phyloP scores from a whole-genome alignment of 2,888 invertebrate species.

The Lasioglossum malachurum region DNA sequence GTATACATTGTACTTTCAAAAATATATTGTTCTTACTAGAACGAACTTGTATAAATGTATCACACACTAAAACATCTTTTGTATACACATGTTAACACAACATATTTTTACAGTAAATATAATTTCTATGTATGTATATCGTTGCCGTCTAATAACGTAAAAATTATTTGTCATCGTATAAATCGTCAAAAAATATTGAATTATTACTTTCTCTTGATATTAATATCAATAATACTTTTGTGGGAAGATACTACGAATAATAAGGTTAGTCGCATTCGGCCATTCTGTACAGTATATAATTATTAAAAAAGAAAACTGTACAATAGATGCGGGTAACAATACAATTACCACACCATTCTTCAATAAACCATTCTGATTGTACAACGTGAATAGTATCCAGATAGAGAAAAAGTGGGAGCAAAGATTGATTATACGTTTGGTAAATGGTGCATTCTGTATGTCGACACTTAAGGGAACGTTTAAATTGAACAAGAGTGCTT shows the following conservation, averaged over 20 bases:
- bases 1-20: neutral
- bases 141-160: neutral
- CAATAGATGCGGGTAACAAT: neutral
- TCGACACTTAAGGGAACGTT: conserved; percentile 58
- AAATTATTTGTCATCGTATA: neutral
- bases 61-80: too few relatives aligned
- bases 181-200: neutral
- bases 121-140: neutral
- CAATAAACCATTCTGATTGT: conserved; percentile 33
- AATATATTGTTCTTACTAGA: neutral
- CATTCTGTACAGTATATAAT: neutral
- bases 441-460: conserved; percentile 39
- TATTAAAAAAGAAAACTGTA: neutral
- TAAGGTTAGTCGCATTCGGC: neutral
- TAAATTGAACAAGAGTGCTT: conserved; percentile 67
- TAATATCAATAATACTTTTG: neutral
- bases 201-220: neutral
- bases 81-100: too few relatives aligned
- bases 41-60: too few relatives aligned
- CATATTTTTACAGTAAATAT: neutral
- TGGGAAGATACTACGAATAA: neutral
- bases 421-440: conserved; percentile 57
- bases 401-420: conserved; percentile 27
- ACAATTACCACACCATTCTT: conserved; percentile 16
- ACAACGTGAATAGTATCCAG: conserved; percentile 14